phyloP scores from a whole-genome alignment of 1,140 invertebrate genomes.

The Aphidius gifuensis region DNA sequence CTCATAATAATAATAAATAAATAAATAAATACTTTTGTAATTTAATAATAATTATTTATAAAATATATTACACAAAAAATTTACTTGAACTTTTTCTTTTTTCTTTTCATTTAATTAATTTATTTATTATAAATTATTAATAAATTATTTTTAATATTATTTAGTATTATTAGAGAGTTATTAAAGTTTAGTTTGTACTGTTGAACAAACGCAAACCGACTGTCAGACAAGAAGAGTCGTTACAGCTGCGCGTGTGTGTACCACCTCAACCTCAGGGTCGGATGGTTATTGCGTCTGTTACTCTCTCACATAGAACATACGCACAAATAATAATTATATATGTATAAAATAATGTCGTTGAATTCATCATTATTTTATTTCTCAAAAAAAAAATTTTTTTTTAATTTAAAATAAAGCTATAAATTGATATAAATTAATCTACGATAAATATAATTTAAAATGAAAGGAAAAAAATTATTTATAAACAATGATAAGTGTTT shows the following conservation, averaged over 20 bases:
- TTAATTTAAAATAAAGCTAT: too few species aligned
- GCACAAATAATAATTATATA: not conserved
- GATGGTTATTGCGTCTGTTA: conserved; percentile 14
- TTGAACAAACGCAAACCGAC: conserved; percentile 3
- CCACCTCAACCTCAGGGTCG: conserved; percentile 17
- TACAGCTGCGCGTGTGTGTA: conserved; percentile 15
- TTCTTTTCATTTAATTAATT: not conserved
- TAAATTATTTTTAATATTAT: not conserved
- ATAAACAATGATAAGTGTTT: too few species aligned
- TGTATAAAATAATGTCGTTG: too few species aligned
- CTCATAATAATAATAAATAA: conserved; percentile 4
- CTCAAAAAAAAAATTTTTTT: too few species aligned
- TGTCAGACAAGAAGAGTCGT: conserved; percentile 9
- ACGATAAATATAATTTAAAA: too few species aligned
- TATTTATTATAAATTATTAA: not conserved
- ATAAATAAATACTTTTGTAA: not conserved
- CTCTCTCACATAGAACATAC: not conserved
- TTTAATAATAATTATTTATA: not conserved
- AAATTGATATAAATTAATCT: too few species aligned
- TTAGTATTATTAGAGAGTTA: conserved; percentile 9
- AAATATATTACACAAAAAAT: not conserved
- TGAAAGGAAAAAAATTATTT: too few species aligned
- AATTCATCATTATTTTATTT: too few species aligned
- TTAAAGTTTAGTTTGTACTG: conserved; percentile 11
- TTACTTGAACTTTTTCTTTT: too few species aligned